Percentiles rank a stretch among this genome's conserved stretches.
Evolutionary conservation across 2,888 invertebrate species (phyloP).

Genomic region (Tipula unca): DNA sequence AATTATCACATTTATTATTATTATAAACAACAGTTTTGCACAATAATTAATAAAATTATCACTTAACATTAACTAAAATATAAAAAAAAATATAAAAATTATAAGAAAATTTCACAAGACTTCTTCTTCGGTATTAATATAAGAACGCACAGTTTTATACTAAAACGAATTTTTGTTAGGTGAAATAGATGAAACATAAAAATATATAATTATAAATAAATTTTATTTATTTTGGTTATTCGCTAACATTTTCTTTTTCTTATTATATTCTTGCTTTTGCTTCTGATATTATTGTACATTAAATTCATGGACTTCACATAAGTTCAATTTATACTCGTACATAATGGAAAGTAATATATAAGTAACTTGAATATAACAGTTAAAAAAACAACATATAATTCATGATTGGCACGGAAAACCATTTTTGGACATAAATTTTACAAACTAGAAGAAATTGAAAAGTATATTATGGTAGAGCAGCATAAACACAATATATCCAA

Average conservation of each 20-base stretch:
- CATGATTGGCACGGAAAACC: background rate
- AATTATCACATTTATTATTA: background rate
- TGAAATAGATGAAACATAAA: constrained; percentile 8
- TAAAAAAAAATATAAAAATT: background rate
- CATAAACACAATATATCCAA: background rate
- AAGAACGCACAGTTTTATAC: constrained; percentile 14
- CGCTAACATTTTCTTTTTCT: constrained; percentile 3
- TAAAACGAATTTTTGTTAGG: background rate
- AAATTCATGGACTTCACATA: background rate
- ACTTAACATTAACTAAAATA: background rate
- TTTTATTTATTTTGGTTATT: background rate
- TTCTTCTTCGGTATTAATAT: background rate
- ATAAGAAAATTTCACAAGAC: background rate
- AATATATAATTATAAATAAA: background rate
- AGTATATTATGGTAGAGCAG: background rate
- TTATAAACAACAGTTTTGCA: background rate
- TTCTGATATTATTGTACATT: background rate
- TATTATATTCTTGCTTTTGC: background rate
- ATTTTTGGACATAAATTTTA: background rate
- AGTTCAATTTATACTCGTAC: background rate
- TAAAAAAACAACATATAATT: background rate
- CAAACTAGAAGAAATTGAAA: background rate
- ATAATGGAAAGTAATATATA: background rate
- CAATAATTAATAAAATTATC: background rate
- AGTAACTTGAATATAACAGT: background rate